Conservation (phyloP, 2,113 vertebrate genomes). For the Saimiri boliviensis region DNA sequence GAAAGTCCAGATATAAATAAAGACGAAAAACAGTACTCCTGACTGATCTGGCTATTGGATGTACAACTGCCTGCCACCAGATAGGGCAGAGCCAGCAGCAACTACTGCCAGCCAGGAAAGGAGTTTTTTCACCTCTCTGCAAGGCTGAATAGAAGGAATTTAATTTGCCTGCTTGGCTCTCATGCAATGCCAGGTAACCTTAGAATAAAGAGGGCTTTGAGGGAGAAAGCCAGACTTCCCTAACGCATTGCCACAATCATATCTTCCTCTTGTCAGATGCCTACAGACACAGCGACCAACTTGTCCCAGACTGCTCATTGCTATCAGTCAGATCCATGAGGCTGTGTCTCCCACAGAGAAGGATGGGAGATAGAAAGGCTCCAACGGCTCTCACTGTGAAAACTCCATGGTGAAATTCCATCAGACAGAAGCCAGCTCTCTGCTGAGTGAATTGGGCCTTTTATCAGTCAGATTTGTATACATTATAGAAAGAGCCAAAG, state of each 20-base stretch:
- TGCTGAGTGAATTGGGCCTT: conserved; percentile 65
- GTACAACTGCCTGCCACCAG: neutral
- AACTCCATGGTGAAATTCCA: conserved; percentile 66
- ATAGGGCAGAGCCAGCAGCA: neutral
- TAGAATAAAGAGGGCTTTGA: conserved; percentile 70
- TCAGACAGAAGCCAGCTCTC: conserved; percentile 64
- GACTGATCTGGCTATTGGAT: neutral
- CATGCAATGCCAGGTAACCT: conserved; percentile 46
- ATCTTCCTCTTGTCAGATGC: conserved; percentile 58
- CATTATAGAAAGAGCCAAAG: conserved; percentile 65
- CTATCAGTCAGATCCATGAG: conserved; percentile 61
- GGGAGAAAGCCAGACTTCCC: conserved; percentile 68
- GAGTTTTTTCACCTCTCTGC: conserved; percentile 47
- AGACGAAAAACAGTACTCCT: neutral
- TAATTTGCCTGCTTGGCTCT: conserved; percentile 55
- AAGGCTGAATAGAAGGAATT: conserved; percentile 57
- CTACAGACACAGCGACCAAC: conserved; percentile 61
- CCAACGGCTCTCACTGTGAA: conserved; percentile 58
- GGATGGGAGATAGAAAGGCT: conserved; percentile 41
- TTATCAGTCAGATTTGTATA: conserved; percentile 73
- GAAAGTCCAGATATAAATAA: neutral
- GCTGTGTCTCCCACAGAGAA: conserved; percentile 53
- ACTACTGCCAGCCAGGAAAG: neutral
- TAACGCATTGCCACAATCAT: conserved; percentile 56
- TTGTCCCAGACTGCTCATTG: conserved; percentile 65